Percentiles rank a stretch among this genome's conserved stretches.
Evolutionary conservation across 2,113 vertebrate genomes (phyloP).

Genomic region (Etia nguti): DNA sequence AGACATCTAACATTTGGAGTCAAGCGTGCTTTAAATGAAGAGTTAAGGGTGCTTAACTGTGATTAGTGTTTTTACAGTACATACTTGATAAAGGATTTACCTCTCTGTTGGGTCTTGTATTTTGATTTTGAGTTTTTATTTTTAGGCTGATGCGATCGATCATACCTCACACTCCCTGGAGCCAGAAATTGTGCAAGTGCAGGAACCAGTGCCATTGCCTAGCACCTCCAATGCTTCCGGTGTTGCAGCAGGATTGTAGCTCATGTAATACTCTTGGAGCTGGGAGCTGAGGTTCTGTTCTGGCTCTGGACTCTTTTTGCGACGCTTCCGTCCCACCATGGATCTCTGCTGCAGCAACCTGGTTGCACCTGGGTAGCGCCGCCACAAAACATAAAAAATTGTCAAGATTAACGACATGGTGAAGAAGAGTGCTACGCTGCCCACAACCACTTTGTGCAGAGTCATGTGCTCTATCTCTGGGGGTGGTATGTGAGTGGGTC

Average conservation of each 20-base stretch:
- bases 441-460: conserved; percentile 95
- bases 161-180: conserved; percentile 99
- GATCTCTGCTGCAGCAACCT: conserved; percentile 90
- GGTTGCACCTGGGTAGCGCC: conserved; percentile 90
- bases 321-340: conserved; percentile 85
- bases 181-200: conserved; percentile 98
- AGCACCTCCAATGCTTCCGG: conserved; percentile 96
- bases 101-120: conserved; percentile 87
- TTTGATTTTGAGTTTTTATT: conserved; percentile 73
- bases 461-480: conserved; percentile 92
- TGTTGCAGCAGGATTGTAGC: conserved; percentile 97
- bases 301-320: conserved; percentile 94
- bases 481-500: conserved; percentile 70
- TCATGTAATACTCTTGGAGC: conserved; percentile 99
- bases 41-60: conserved; percentile 49
- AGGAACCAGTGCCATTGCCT: conserved; percentile 94
- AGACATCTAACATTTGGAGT: conserved; percentile 29
- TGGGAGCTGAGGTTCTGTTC: conserved; percentile 97
- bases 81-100: conserved; percentile 82
- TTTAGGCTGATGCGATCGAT: conserved; percentile 84
- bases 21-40: conserved; percentile 11
- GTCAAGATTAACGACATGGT: conserved; percentile 90
- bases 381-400: conserved; percentile 94
- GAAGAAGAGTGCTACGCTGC: conserved; percentile 93
- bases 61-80: conserved; percentile 31